These are phyloP conservation scores for Popillia japonica DNA, from an alignment of 1,140 invertebrate species.

Conservation along the genomic window DNA sequence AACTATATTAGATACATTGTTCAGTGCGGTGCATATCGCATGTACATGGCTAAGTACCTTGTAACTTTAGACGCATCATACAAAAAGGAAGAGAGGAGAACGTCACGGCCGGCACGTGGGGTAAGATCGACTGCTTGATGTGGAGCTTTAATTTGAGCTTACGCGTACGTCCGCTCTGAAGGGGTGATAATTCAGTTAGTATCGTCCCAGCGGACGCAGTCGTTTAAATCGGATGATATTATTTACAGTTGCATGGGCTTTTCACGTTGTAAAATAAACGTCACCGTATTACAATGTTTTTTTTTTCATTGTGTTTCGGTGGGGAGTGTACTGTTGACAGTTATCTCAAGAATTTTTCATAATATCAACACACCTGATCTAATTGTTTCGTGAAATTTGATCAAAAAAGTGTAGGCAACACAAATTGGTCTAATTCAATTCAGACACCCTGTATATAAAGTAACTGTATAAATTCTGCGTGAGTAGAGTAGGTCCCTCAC, in stretches of 20 bases:
- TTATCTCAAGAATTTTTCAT: no score
- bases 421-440: no score
- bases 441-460: no score
- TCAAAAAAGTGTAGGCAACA: no score
- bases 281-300: no score
- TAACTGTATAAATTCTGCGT: no score
- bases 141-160: not conserved
- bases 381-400: no score
- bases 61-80: not conserved
- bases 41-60: not conserved
- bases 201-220: not conserved
- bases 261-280: slow-evolving; percentile 10
- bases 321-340: no score
- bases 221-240: not conserved
- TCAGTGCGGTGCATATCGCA: not conserved
- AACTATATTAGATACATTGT: not conserved
- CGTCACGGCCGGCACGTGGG: slow-evolving; percentile 24
- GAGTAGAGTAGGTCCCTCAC: no score
- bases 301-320: no score
- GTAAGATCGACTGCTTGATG: not conserved
- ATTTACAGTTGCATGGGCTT: not conserved
- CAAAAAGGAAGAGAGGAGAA: not conserved
- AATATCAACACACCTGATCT: no score
- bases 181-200: slow-evolving; percentile 39
- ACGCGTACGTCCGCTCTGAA: slow-evolving; percentile 6